Conservation (phyloP, 2,797 vertebrate species). For the Tamandua tetradactyla region DNA sequence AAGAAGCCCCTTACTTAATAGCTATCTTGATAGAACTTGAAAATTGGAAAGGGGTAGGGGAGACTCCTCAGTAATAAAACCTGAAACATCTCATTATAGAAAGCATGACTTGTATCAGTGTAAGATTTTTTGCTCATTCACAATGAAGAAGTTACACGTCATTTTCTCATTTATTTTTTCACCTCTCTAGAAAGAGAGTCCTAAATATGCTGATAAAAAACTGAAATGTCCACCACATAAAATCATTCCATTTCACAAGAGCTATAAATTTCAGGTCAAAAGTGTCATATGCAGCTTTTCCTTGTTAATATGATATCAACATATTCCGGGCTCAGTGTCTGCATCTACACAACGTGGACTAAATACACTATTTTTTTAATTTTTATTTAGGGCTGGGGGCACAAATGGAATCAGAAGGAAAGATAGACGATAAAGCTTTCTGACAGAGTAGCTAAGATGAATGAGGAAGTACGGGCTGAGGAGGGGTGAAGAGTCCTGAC, state of each 20-base stretch:
- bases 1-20: not conserved
- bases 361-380: not conserved
- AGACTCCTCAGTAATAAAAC: not conserved
- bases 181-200: not conserved
- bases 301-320: not conserved
- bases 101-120: not conserved
- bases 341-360: not conserved
- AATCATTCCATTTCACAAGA: not conserved
- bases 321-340: not conserved
- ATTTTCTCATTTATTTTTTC: slow-evolving; percentile 33
- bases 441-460: not conserved
- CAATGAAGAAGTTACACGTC: not conserved
- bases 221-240: not conserved
- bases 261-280: not conserved
- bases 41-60: not conserved
- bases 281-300: not conserved
- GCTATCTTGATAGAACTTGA: slow-evolving; percentile 3
- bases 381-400: no score
- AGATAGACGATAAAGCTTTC: no score
- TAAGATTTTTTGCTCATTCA: not conserved
- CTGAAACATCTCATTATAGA: not conserved
- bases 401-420: no score
- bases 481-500: fast-evolving
- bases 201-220: not conserved
- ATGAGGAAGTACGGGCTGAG: not conserved